Evolutionary conservation across 64 coral and sea anemone genomes (phyloP).

Genomic region (Catalaphyllia jardinei): DNA sequence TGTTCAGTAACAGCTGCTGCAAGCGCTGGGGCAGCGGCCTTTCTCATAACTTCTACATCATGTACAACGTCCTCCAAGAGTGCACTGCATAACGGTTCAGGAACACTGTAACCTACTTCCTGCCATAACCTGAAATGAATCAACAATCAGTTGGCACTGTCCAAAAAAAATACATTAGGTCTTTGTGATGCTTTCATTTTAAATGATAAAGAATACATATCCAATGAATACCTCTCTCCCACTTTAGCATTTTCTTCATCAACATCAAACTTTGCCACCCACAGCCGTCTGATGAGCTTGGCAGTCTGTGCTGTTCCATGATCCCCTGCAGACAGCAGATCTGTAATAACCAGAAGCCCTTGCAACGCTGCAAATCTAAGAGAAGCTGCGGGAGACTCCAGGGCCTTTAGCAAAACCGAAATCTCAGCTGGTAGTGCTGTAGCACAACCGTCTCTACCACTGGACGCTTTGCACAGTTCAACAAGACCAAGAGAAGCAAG

Average conservation of each 20-base stretch:
- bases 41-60: constrained; percentile 77
- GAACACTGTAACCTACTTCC: constrained; percentile 49
- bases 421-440: constrained; percentile 71
- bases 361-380: constrained; percentile 74
- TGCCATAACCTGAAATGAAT: constrained; percentile 69
- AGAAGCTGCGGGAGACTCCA: constrained; percentile 79
- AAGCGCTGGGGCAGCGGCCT: constrained; percentile 58
- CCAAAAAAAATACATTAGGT: background rate
- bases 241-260: constrained; percentile 86
- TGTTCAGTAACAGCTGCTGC: constrained; percentile 72
- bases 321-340: constrained; percentile 54
- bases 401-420: constrained; percentile 58
- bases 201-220: background rate
- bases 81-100: constrained; percentile 69
- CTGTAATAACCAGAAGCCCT: constrained; percentile 60
- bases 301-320: constrained; percentile 60
- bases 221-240: constrained; percentile 62
- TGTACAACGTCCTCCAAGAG: constrained; percentile 85
- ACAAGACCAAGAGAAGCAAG: constrained; percentile 79
- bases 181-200: background rate
- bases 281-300: constrained; percentile 72
- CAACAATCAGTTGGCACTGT: background rate
- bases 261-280: constrained; percentile 89
- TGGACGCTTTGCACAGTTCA: constrained; percentile 82
- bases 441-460: constrained; percentile 81